These are phyloP conservation scores for Psilopsiagon aymara DNA, from an alignment of 2,113 vertebrate species.

Conservation along the genomic window DNA sequence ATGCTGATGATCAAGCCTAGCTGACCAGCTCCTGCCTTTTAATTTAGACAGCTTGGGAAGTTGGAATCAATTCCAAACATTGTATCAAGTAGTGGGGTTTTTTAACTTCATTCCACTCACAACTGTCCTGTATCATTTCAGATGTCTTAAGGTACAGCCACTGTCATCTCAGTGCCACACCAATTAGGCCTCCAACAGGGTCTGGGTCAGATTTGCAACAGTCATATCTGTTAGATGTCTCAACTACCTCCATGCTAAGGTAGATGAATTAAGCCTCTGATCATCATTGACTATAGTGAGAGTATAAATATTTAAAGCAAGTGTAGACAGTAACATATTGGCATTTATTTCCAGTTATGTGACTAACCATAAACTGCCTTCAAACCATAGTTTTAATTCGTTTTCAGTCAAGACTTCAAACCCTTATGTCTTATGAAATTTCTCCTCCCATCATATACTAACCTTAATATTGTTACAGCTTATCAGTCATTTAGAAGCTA, in stretches of 20 bases:
- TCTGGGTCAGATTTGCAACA: neutral
- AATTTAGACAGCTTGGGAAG: neutral
- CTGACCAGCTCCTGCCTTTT: neutral
- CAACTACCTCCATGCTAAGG: neutral
- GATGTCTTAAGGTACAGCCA: neutral
- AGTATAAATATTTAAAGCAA: neutral
- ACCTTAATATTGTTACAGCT: neutral
- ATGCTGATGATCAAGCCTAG: neutral
- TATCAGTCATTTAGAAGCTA: neutral
- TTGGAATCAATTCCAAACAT: neutral
- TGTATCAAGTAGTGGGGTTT: neutral
- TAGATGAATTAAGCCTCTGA: neutral
- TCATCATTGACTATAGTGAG: neutral
- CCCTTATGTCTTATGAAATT: neutral
- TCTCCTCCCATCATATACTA: neutral
- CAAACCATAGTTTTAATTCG: fast-evolving
- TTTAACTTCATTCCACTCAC: neutral
- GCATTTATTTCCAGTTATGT: neutral
- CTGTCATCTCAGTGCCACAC: neutral
- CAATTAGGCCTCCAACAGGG: neutral
- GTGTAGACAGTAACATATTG: neutral
- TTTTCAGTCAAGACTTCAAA: neutral
- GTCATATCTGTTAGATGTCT: neutral
- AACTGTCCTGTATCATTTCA: neutral
- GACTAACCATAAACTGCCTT: neutral